Conservation (phyloP, 1,140 invertebrate genomes). For the Arion vulgaris region DNA sequence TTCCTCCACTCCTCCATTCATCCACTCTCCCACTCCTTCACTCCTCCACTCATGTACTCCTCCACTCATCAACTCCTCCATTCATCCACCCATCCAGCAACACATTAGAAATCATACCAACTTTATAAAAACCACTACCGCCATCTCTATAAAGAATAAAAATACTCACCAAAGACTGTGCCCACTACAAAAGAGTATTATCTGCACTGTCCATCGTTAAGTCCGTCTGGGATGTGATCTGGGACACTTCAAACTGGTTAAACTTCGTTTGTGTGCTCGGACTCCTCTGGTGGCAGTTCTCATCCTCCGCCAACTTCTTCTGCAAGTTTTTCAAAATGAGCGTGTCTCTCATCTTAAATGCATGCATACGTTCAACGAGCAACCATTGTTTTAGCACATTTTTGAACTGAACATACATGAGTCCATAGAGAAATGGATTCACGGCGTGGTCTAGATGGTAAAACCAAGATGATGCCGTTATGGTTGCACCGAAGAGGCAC, state of each 20-base stretch:
- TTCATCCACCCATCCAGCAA: no score
- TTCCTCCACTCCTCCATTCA: no score
- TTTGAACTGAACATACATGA: slow-evolving; percentile 38
- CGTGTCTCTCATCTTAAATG: slow-evolving; percentile 35
- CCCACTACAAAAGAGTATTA: slow-evolving; percentile 22
- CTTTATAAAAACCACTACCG: no score
- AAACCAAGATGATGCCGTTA: slow-evolving; percentile 27
- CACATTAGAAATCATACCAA: no score
- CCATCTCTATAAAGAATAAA: no score
- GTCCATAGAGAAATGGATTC: slow-evolving; percentile 30
- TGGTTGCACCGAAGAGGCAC: slow-evolving; percentile 1
- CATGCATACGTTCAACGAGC: slow-evolving; percentile 19
- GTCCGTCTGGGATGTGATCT: background rate
- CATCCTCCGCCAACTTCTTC: slow-evolving; percentile 13
- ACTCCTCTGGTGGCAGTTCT: slow-evolving; percentile 20
- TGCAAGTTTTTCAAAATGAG: slow-evolving; percentile 36
- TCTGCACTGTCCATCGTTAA: background rate
- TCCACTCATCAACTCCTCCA: no score
- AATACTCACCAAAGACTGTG: background rate
- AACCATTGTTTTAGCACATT: slow-evolving; percentile 41
- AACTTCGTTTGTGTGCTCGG: background rate
- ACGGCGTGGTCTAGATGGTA: slow-evolving; percentile 7
- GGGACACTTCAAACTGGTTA: slow-evolving; percentile 1
- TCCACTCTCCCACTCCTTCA: no score
- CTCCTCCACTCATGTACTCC: no score